Evolutionary conservation across 2,888 invertebrate species (phyloP).

Genomic region (Vandiemenella viatica): DNA sequence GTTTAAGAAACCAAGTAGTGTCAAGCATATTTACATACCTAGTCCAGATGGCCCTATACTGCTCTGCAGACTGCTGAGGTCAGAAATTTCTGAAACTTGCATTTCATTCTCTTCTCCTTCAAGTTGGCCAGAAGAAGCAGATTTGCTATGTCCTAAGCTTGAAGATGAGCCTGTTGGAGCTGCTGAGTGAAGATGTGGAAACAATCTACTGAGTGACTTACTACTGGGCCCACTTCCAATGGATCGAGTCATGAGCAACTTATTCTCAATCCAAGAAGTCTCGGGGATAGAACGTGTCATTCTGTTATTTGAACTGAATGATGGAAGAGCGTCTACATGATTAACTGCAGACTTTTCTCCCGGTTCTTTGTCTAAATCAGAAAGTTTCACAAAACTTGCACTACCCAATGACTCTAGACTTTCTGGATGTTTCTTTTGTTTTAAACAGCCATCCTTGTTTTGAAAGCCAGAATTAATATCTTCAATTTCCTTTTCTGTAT

Average conservation of each 20-base stretch:
- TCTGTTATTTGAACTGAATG: slow-evolving; percentile 22
- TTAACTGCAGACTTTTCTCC: slow-evolving; percentile 12
- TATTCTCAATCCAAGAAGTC: slow-evolving; percentile 47
- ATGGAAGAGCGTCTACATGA: slow-evolving; percentile 5
- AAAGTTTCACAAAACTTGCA: slow-evolving; percentile 49
- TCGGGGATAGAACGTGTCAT: slow-evolving; percentile 57
- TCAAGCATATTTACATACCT: slow-evolving; percentile 23
- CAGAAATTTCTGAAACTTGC: slow-evolving; percentile 28
- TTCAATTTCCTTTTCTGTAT: too few relatives aligned
- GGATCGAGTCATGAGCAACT: slow-evolving; percentile 34
- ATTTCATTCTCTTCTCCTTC: slow-evolving; percentile 22
- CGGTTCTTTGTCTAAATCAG: slow-evolving; percentile 53
- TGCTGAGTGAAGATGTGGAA: slow-evolving; percentile 36
- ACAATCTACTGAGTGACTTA: slow-evolving; percentile 36
- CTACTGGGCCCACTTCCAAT: slow-evolving; percentile 12
- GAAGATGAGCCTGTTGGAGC: slow-evolving; percentile 4
- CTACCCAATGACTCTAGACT: too few relatives aligned
- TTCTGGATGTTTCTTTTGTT: too few relatives aligned
- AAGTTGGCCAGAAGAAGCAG: slow-evolving; percentile 7
- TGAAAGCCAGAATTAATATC: too few relatives aligned
- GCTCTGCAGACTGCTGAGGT: slow-evolving; percentile 35
- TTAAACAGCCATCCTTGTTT: too few relatives aligned
- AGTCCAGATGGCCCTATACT: slow-evolving; percentile 34
- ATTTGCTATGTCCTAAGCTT: slow-evolving; percentile 6
- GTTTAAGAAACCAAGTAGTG: too few relatives aligned